Evolutionary conservation across 2,888 invertebrate genomes (phyloP).

Genomic region (Spodoptera picta): DNA sequence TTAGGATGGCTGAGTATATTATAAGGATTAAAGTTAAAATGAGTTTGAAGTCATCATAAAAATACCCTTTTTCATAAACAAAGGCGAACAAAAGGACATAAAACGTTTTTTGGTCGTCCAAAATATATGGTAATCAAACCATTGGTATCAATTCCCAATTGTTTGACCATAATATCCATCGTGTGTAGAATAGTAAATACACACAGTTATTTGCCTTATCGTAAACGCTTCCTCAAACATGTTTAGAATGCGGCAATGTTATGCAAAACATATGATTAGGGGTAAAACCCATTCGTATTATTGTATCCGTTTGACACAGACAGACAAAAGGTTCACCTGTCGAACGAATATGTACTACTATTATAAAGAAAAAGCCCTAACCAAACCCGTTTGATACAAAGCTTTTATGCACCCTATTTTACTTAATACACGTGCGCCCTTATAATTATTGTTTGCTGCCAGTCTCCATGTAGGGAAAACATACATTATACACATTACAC

Average conservation of each 20-base stretch:
- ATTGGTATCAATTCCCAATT: constrained; percentile 18
- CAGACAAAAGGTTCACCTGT: constrained; percentile 26
- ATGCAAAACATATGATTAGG: constrained; percentile 43
- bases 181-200: constrained; percentile 32
- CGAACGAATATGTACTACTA: no score
- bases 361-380: no score
- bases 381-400: no score
- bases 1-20: no score
- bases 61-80: constrained; percentile 17
- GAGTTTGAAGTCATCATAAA: no score
- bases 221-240: constrained; percentile 53
- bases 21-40: no score
- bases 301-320: constrained; percentile 25
- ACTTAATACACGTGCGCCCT: constrained; percentile 1
- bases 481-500: background rate
- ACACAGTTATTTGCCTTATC: constrained; percentile 52
- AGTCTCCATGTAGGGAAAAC: constrained; percentile 17
- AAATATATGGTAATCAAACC: constrained; percentile 23
- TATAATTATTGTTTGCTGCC: constrained; percentile 3
- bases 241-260: constrained; percentile 42
- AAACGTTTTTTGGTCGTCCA: background rate
- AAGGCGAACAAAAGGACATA: constrained; percentile 2
- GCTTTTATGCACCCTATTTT: no score
- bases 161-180: constrained; percentile 17
- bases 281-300: constrained; percentile 56